phyloP scores from a whole-genome alignment of 1,140 invertebrate genomes.

The Pseudomyrmex flavicornis region DNA sequence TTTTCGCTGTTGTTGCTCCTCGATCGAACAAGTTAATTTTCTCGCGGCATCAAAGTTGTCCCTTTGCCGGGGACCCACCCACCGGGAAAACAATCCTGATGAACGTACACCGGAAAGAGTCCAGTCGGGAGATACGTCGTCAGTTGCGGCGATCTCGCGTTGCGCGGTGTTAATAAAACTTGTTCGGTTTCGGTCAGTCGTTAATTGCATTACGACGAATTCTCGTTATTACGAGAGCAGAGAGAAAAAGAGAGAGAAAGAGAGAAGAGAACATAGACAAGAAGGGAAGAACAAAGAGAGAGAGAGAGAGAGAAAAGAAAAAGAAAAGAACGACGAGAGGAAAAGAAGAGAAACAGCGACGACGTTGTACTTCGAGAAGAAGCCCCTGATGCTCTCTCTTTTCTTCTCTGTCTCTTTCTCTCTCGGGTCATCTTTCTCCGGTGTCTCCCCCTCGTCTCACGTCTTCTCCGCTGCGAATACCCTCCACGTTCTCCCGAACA shows the following conservation, averaged over 20 bases:
- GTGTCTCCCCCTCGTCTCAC: neutral
- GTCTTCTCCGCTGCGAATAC: constrained; percentile 3
- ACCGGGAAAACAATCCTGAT: constrained; percentile 25
- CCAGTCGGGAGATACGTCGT: neutral
- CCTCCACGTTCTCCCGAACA: constrained; percentile 13
- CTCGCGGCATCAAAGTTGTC: neutral
- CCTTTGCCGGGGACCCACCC: neutral
- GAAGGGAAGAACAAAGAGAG: no score
- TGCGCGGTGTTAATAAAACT: constrained; percentile 31
- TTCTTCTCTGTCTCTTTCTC: neutral
- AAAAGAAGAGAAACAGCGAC: neutral
- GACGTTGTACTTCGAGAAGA: constrained; percentile 9
- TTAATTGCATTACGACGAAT: constrained; percentile 49
- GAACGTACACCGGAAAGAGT: neutral
- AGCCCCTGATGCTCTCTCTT: constrained; percentile 35
- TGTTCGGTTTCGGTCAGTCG: constrained; percentile 37
- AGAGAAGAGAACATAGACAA: no score
- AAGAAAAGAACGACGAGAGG: neutral
- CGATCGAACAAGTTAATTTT: constrained; percentile 29
- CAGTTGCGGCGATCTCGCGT: neutral
- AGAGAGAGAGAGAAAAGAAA: neutral
- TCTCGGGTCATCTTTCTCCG: neutral
- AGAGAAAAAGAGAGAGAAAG: neutral
- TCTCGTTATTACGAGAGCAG: neutral
- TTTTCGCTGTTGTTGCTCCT: neutral